Base-by-base conservation (phyloP, 2,888 invertebrate species). In the Dasysyrphus tricinctus region DNA sequence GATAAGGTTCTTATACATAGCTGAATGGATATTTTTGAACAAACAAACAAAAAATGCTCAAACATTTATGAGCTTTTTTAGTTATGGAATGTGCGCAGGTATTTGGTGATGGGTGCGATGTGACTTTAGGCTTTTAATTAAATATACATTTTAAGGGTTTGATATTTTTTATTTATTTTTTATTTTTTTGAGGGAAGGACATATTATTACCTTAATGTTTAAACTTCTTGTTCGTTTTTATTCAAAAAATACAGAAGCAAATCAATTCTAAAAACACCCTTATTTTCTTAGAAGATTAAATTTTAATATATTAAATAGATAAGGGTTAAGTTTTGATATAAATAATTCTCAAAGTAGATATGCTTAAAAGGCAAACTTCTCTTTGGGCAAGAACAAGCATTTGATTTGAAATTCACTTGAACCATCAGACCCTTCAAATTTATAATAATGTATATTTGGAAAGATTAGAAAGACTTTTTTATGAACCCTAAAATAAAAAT, bases 61-160 rank as follows among this genome's bases (percentile, higher is more conserved):
- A 42, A 16, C 37, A 69, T 69, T 69, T 78, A 69, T 78, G 65
- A 61, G 39, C n/a, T 72, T 65, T 56, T 63, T 59, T 76, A 29
- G 39, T 54, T 69, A 57, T 24, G 0, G 9, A n/a, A 37, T 7
- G 8, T 7, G 19, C 47, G 19, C 47, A 39, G 51, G 19, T n/a
- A 57, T 67, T 49, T 37, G 32, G 32, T 32, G n/a, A n/a, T 32
- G 51, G 34, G 8, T 12, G n/a, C n/a, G 19, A 24, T 24, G 24
- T 61, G 32, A 16, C 82, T 61, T 47, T 5, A 44, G 49, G 76
- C 49, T 32, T 59, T 51, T 69, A 37, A 69, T 75, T 51, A 59
- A 67, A 74, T 12, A 59, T 29, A 37, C 5, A 39, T 32, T 59
- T 11, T 3, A 14, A 16, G 19, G 37, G 12, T 7, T 34, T 57